Conservation (phyloP, 2,797 vertebrate species). For the Falco biarmicus region DNA sequence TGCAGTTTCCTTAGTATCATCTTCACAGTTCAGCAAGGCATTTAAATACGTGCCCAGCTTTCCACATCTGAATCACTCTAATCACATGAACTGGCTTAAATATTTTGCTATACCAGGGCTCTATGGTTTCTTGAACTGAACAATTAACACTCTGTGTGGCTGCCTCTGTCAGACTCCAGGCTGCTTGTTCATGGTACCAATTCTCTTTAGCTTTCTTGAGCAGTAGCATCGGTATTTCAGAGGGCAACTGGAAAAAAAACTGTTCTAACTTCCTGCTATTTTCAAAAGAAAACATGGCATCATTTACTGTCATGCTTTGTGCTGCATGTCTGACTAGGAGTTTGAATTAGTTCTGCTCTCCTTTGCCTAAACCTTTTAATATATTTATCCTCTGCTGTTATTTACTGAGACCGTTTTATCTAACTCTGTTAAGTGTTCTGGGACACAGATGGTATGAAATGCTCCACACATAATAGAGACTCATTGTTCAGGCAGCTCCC, state of each 20-base stretch:
- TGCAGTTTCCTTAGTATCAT: not conserved
- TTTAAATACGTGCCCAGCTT: not conserved
- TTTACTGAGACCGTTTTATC: conserved; percentile 35
- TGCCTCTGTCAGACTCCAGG: not conserved
- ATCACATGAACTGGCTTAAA: not conserved
- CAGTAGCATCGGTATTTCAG: not conserved
- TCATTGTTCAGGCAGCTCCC: conserved; percentile 34
- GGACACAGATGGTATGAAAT: conserved; percentile 8
- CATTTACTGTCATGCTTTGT: not conserved
- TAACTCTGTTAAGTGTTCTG: conserved; percentile 39
- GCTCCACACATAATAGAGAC: conserved; percentile 6
- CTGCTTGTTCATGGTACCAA: conserved; percentile 23
- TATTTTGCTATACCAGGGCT: not conserved
- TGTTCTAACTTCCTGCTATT: not conserved
- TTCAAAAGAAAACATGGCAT: not conserved
- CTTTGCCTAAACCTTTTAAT: conserved; percentile 32
- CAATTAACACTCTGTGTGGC: not conserved
- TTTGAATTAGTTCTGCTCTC: conserved; percentile 28
- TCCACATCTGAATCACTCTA: not conserved
- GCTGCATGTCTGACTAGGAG: not conserved
- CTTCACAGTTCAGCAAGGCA: not conserved
- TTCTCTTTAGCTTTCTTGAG: conserved; percentile 21
- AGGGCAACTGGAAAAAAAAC: not conserved
- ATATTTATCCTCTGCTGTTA: conserved; percentile 41
- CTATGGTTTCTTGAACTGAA: not conserved